Base-by-base conservation (phyloP, 2,113 vertebrate genomes). In the Paramormyrops kingsleyae region DNA sequence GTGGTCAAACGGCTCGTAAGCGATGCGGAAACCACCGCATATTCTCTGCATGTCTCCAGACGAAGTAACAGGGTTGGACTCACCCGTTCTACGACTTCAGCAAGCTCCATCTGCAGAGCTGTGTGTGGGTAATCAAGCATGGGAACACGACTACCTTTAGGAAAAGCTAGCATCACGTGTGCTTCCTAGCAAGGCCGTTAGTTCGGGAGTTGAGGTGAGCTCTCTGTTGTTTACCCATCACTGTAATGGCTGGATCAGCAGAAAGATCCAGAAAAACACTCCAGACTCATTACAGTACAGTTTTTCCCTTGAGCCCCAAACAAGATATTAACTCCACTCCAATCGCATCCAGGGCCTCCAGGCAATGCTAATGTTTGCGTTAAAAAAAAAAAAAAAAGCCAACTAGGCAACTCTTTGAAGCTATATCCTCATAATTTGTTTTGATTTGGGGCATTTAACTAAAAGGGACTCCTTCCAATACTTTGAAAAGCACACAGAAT, bases 201-300 rank as follows among this genome's bases (percentile, higher is more conserved):
- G 13, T 12, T 5, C 39, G 44, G 74, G 85, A 46, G 44, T 52
- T 39, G 50, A 86, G 62, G 74, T 80, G 15, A 47, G 24, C 52
- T 88, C 74, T 46, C 77, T 42, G 50, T 84, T 87, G 8, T n/a
- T 35, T 85, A 83, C 5, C 77, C 50, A 53, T 88, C 90, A 88
- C 47, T 53, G 12, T 44, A 89, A 53, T 89, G 89, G 89, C 91
- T 90, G 86, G 47, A 90, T 92, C 89, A 91, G 90, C 92, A 92
- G 88, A 91, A 91, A 91, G 56, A 5, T n/a, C 56, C n/a, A 42
- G 85, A 50, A 66, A 88, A 80, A 88, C 53, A 88, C n/a, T 49
- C 77, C 15, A 84, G n/a, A 84, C 21, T 88, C 87, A 88, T 88
- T 88, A 66, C 87, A 46, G 21, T 31, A 10, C 35, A 42, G 15